A percentile compares a stretch with the other conserved stretches of the same genome.
These are phyloP conservation scores for Drosophila demipolita DNA, from an alignment of 2,888 invertebrate genomes.

Conservation along the genomic window DNA sequence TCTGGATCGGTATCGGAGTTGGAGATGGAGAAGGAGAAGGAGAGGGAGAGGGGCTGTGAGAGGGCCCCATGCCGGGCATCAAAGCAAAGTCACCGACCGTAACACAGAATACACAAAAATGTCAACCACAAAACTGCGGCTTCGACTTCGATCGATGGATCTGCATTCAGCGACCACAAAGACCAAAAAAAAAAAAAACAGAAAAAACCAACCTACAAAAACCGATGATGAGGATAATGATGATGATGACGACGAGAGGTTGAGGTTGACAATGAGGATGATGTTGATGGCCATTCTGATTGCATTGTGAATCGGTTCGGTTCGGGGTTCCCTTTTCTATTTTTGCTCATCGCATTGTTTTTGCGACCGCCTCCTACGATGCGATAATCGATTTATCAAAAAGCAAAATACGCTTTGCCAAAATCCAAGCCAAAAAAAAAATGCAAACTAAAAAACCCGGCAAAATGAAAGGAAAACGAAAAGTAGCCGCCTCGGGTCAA, in stretches of 20 bases:
- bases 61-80: constrained; percentile 49
- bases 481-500: constrained; percentile 55
- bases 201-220: constrained; percentile 7
- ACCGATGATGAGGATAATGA: constrained; percentile 44
- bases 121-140: constrained; percentile 74
- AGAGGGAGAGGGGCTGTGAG: constrained; percentile 10
- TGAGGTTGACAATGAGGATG: constrained; percentile 18
- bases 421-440: constrained; percentile 30
- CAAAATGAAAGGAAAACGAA: constrained; percentile 32
- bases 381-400: constrained; percentile 83
- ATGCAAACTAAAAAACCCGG: constrained; percentile 2
- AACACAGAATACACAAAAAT: constrained; percentile 49
- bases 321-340: constrained; percentile 32
- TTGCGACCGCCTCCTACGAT: constrained; percentile 72
- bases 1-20: constrained; percentile 26
- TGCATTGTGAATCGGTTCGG: constrained; percentile 50
- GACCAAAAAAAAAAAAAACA: constrained; percentile 27
- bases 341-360: constrained; percentile 60
- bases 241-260: constrained; percentile 45
- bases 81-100: constrained; percentile 75
- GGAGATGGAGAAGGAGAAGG: constrained; percentile 5
- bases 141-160: constrained; percentile 56
- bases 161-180: constrained; percentile 66
- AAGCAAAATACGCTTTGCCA: constrained; percentile 68
- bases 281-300: constrained; percentile 54